Percentiles rank a stretch among this genome's conserved stretches.
Evolutionary conservation across 2,888 invertebrate genomes (phyloP).

Genomic region (Rhagophthalmus giganteus): DNA sequence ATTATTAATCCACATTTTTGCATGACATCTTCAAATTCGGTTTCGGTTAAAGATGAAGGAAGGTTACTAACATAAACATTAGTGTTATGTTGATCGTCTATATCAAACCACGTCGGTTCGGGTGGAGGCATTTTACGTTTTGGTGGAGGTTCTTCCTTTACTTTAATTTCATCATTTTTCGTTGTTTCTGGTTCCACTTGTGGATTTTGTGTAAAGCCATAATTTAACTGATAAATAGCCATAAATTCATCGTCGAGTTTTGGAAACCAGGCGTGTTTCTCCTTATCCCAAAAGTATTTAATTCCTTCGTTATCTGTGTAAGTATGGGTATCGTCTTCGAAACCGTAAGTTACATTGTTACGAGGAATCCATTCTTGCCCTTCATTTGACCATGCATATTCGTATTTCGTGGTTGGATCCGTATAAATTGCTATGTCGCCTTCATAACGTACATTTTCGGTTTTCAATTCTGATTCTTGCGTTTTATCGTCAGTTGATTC

Average conservation of each 20-base stretch:
- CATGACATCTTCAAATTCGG: slow-evolving; percentile 91
- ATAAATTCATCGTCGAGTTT: slow-evolving; percentile 96
- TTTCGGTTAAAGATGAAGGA: slow-evolving; percentile 84
- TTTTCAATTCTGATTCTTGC: slow-evolving; percentile 5
- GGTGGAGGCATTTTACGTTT: slow-evolving; percentile 59
- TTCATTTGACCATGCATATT: slow-evolving; percentile 67
- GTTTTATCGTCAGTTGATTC: not conserved
- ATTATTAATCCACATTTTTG: slow-evolving; percentile 95
- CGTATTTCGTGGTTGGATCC: slow-evolving; percentile 69
- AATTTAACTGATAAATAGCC: slow-evolving; percentile 94
- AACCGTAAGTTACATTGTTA: slow-evolving; percentile 60
- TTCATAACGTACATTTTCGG: slow-evolving; percentile 68
- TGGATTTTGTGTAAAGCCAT: slow-evolving; percentile 77
- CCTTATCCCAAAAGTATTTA: slow-evolving; percentile 87
- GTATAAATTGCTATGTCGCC: slow-evolving; percentile 73
- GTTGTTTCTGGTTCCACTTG: slow-evolving; percentile 35
- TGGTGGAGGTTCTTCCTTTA: slow-evolving; percentile 33
- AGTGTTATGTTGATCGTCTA: slow-evolving; percentile 84
- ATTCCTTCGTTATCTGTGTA: slow-evolving; percentile 87
- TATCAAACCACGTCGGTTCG: slow-evolving; percentile 82
- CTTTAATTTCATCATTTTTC: slow-evolving; percentile 32
- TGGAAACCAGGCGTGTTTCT: slow-evolving; percentile 94
- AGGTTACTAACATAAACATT: slow-evolving; percentile 95
- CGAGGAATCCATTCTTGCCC: slow-evolving; percentile 63
- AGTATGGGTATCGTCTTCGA: slow-evolving; percentile 76